Evolutionary conservation across 2,888 invertebrate genomes (phyloP).

Genomic region (Drosophila colorata): DNA sequence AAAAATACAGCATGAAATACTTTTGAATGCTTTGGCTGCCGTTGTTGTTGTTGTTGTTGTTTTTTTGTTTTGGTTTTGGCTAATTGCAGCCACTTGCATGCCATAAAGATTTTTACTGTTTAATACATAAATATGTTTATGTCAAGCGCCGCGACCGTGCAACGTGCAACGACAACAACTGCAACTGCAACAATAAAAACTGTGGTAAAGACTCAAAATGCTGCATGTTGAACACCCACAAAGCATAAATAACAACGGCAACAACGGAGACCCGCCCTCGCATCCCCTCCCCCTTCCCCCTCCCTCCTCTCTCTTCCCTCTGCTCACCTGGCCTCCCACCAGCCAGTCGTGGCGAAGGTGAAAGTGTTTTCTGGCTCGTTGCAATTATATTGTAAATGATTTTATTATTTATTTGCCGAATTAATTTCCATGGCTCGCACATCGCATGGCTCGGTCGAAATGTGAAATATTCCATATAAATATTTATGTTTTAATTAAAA

Average conservation of each 20-base stretch:
- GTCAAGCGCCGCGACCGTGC: slow-evolving; percentile 24
- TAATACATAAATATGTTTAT: slow-evolving; percentile 65
- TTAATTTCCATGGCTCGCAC: slow-evolving; percentile 63
- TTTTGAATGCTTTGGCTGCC: slow-evolving; percentile 17
- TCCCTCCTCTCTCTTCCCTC: neutral
- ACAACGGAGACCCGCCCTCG: slow-evolving; percentile 46
- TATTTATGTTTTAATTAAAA: slow-evolving; percentile 81
- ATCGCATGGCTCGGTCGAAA: slow-evolving; percentile 38
- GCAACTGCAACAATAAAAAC: slow-evolving; percentile 55
- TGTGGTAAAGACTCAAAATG: slow-evolving; percentile 75
- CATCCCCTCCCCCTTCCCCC: neutral
- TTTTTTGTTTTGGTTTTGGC: slow-evolving; percentile 35
- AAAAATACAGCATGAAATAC: slow-evolving; percentile 22
- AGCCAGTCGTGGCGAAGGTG: slow-evolving; percentile 67
- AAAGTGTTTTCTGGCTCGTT: slow-evolving; percentile 66
- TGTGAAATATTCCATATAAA: slow-evolving; percentile 77
- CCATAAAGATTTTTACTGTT: slow-evolving; percentile 54
- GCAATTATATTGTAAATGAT: slow-evolving; percentile 81
- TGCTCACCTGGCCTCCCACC: neutral
- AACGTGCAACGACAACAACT: slow-evolving; percentile 20
- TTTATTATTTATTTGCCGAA: slow-evolving; percentile 79
- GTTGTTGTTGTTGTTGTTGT: slow-evolving; percentile 12
- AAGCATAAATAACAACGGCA: slow-evolving; percentile 77
- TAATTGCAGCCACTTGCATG: slow-evolving; percentile 66
- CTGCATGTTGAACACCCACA: slow-evolving; percentile 79